Evolutionary conservation across 2,888 invertebrate species (phyloP), one percentile per base, ranked within the genome.

Genomic region (Mimumesa dahlbomi): DNA sequence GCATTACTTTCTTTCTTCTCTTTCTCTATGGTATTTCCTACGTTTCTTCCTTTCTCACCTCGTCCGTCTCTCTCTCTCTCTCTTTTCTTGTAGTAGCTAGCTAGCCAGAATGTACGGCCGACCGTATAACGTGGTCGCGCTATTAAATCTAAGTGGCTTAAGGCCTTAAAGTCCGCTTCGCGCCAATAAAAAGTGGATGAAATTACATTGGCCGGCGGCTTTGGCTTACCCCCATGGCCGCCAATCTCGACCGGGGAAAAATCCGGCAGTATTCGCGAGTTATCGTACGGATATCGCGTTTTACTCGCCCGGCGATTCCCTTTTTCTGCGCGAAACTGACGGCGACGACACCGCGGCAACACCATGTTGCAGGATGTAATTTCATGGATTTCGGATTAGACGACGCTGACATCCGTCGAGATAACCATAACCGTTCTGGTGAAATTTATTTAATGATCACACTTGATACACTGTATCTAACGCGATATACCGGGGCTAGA

Each of bases 61-160:
- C 14, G n/a, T 25, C 38, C 9, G 19, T 9, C 34, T 13, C 9
- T 21, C 19, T n/a, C n/a, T 43, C 43, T 61, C 53, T 29, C 48
- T 64, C 61, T 61, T 38, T 21, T 49, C 52, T 49, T 52, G 52
- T 3, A 4, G 34, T 34, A 11, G 18, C 38, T 38, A 46, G 34
- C 42, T 62, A 62, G 77, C 53, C 46, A 49, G 57, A 50, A 68
- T 52, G 58, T 66, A 66, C 29, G 49, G 50, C 54, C 52, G 48
- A 46, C 34, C 75, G 68, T 73, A 67, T 73, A 77, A 71, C 74
- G 70, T 71, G 75, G 74, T 73, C 74, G 77, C 77, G 82, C 86
- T 82, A 86, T 87, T 87, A 87, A 87, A 86, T 86, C 85, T 85
- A 86, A 87, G 85, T 86, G 87, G 87, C 87, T 88, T 85, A 87